Evolutionary conservation across 2,888 invertebrate species (phyloP), one percentile per base, ranked within the genome.

Genomic region (Pammene aurita): DNA sequence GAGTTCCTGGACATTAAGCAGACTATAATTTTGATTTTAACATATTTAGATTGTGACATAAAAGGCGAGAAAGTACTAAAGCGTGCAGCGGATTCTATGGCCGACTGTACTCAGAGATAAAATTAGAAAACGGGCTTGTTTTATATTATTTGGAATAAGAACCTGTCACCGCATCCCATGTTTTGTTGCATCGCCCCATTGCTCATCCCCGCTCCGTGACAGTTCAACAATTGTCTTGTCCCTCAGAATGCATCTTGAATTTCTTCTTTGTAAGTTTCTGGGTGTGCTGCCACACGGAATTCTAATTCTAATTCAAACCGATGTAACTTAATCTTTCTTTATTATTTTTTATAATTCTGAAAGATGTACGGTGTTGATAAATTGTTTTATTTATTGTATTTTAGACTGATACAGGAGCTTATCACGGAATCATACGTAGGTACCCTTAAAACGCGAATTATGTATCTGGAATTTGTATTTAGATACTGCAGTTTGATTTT

Each of bases 211-310:
- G 46, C 44, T 62, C 67, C 7, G 42, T 55, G 61, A 67, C 67
- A 67, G 46, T 62, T 55, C 55, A 55, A 67, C 68, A 68, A 68
- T 68, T 58, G 58, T 54, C 62, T 57, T 54, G 57, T 63, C 57
- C 42, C 52, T 50, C 67, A 44, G 16, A 63, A 48, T 50, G 57
- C 63, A 68, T 63, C 67, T 63, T 63, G 44, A 46, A 50, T 64
- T 58, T 58, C 56, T 67, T 62, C 62, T 67, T 54, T 38, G 57
- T 50, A 34, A 48, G 35, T 62, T 61, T 55, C 62, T 62, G 62
- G 62, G 46, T 61, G 41, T 55, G 48, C n/a, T 60, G 16, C 26
- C 55, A 18, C 7, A 61, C 7, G 55, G 41, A 61, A 48, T 67
- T 46, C 66, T 46, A 44, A 66, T 60, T 60, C 54, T 54, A 34